Base-by-base conservation (phyloP, 2,113 vertebrate species). In the Penelope pileata region DNA sequence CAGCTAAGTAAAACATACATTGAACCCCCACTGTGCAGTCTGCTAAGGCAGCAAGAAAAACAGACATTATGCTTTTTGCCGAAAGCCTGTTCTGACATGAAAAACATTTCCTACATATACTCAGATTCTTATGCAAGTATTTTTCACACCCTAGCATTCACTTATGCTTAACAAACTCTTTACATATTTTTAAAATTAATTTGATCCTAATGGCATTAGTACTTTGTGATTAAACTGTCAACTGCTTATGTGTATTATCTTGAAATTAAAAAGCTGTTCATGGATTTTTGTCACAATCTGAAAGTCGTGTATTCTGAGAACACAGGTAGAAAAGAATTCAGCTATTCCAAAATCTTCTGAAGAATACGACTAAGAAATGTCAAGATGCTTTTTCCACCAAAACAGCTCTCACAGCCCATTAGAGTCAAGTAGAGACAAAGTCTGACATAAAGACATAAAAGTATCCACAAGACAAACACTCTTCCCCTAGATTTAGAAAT, bases 1-100 rank as follows among this genome's bases (percentile, higher is more conserved):
- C 0, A 0, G 21, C 23, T 32, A 63, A 47, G 32, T 50, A 77
- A 89, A 91, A 68, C 9, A 59, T 1, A 86, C 5, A 13, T 50
- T 77, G 12, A 38, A 50, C 16, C 27, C 32, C 23, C n/a, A 38
- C 38, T 2, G 2, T 29, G 24, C 36, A 30, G 66, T 9, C 30
- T 74, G 86, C 54, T 77, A 74, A 40, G n/a, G 47, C 19, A 6
- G 48, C 34, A 74, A 72, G 54, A 72, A 36, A 23, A 5, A 3
- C 32, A 58, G 27, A 2, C 63, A 36, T 50, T 76, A 70, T 1
- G 8, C 24, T 88, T 70, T 50, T 68, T 26, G 23, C 38, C 29
- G 47, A 8, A 58, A 88, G 72, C 36, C 22, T 60, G 17, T 32
- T 63, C 36, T 47, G 68, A 81, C 13, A 48, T 13, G 16, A 85